phyloP scores from a whole-genome alignment of 2,113 vertebrate species.

The Syngnathus scovelli region DNA sequence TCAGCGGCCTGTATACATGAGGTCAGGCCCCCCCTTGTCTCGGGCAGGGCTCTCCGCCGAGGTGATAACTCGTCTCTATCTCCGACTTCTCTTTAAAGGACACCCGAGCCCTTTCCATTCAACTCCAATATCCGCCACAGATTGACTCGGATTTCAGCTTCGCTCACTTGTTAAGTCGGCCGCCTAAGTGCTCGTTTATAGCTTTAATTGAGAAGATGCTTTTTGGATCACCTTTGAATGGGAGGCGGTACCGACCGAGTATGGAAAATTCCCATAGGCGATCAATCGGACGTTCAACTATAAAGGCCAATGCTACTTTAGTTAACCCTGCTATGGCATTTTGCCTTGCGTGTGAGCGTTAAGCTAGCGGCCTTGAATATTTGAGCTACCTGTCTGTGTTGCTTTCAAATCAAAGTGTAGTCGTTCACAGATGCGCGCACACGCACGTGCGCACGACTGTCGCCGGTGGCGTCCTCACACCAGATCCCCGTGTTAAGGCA shows the following conservation, averaged over 20 bases:
- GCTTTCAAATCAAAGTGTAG: slow-evolving; percentile 30
- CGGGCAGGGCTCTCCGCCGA: slow-evolving; percentile 41
- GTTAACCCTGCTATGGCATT: too few species aligned
- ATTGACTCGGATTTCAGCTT: slow-evolving; percentile 41
- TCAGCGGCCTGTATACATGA: slow-evolving; percentile 62
- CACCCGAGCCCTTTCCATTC: slow-evolving; percentile 56
- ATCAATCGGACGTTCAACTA: too few species aligned
- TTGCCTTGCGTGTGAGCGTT: too few species aligned
- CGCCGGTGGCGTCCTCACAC: slow-evolving; percentile 49
- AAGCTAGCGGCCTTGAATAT: not conserved
- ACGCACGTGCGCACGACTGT: slow-evolving; percentile 24
- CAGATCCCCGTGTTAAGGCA: slow-evolving; percentile 71
- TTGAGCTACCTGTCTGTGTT: not conserved
- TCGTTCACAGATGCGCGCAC: slow-evolving; percentile 14
- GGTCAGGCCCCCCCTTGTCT: slow-evolving; percentile 42
- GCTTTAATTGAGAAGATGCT: slow-evolving; percentile 6
- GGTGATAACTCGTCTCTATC: slow-evolving; percentile 60
- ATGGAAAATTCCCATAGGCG: too few species aligned
- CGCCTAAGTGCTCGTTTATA: not conserved
- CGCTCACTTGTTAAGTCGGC: not conserved
- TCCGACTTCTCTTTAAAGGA: slow-evolving; percentile 52
- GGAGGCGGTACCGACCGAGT: not conserved
- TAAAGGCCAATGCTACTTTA: too few species aligned
- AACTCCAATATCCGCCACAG: slow-evolving; percentile 52
- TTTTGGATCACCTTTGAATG: not conserved